Conservation (phyloP, 2,888 invertebrate species). For the Tupiocoris notatus region DNA sequence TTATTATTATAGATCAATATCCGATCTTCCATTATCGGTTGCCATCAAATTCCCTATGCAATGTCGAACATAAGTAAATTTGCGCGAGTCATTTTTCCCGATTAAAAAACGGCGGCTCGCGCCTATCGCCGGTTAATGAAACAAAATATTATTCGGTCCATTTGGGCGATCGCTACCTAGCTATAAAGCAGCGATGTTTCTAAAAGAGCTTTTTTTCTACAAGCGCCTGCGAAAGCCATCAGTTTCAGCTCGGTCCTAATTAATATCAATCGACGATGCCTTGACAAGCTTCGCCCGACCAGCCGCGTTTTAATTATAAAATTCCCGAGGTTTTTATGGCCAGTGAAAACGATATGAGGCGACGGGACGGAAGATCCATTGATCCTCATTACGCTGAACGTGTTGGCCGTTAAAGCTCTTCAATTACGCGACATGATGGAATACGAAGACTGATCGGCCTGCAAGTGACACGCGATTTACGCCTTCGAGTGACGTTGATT, state of each 20-base stretch:
- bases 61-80: too few relatives aligned
- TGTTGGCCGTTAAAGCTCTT: not conserved
- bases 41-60: too few relatives aligned
- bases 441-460: not conserved
- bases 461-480: not conserved
- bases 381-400: slow-evolving; percentile 13
- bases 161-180: too few relatives aligned
- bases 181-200: too few relatives aligned
- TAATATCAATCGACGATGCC: slow-evolving; percentile 12
- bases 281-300: not conserved
- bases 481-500: too few relatives aligned
- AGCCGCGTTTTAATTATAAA: slow-evolving; percentile 2
- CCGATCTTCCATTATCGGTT: too few relatives aligned
- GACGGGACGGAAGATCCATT: slow-evolving; percentile 1
- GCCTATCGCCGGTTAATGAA: too few relatives aligned
- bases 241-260: slow-evolving; percentile 23
- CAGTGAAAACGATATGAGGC: not conserved
- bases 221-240: not conserved
- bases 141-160: too few relatives aligned
- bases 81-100: too few relatives aligned
- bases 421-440: not conserved
- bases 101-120: too few relatives aligned
- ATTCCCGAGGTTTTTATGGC: not conserved
- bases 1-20: too few relatives aligned
- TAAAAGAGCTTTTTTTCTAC: not conserved